phyloP scores from a whole-genome alignment of 2,797 vertebrate genomes.

The Aplochiton taeniatus region DNA sequence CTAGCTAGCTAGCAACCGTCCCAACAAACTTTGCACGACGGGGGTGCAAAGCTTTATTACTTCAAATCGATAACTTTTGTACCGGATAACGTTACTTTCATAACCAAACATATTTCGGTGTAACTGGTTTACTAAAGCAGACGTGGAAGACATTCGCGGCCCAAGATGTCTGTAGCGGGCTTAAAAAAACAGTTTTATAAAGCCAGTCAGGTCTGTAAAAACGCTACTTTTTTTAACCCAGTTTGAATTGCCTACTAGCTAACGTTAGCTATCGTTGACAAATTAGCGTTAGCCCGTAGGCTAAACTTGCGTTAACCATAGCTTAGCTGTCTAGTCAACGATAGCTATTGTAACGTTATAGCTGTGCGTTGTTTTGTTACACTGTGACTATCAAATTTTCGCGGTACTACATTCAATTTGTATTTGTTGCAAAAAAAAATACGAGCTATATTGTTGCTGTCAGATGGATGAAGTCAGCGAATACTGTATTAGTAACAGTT shows the following conservation, averaged over 20 bases:
- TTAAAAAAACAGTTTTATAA: constrained; percentile 99
- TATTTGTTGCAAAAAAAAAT: no score
- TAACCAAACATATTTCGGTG: constrained; percentile 25
- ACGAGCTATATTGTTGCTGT: no score
- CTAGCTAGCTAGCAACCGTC: constrained; percentile 39
- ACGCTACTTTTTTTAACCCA: constrained; percentile 49
- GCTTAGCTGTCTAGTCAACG: constrained; percentile 1
- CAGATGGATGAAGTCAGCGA: no score
- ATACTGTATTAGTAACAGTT: no score
- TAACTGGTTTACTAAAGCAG: constrained; percentile 15
- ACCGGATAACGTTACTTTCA: constrained; percentile 31
- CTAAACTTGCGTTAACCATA: constrained; percentile 56
- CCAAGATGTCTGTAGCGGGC: constrained; percentile 94
- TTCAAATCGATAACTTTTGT: constrained; percentile 34
- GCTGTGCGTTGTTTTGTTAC: no score
- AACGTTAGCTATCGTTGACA: constrained; percentile 37
- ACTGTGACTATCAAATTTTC: no score
- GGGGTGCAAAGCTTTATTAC: constrained; percentile 56
- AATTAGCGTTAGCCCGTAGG: constrained; percentile 6
- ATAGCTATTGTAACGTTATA: no score
- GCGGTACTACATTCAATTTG: no score
- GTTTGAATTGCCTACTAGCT: constrained; percentile 42
- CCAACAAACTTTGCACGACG: constrained; percentile 56
- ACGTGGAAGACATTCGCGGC: constrained; percentile 44
- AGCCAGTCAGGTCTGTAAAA: constrained; percentile 90